Conservation (phyloP, 2,113 vertebrate species). For the Cottus gobio region DNA sequence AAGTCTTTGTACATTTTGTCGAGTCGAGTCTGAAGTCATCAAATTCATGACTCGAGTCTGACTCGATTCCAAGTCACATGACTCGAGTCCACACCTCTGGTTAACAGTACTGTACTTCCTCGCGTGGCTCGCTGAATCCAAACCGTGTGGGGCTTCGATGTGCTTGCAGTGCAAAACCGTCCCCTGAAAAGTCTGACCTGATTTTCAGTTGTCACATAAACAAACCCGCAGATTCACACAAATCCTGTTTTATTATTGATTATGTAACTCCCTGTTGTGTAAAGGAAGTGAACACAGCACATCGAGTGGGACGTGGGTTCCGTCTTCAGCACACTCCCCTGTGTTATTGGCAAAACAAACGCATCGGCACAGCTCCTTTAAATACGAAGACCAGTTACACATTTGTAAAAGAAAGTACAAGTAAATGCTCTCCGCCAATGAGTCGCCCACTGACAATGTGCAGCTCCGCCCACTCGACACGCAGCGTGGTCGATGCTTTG, state of each 20-base stretch:
- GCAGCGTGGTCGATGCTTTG: too few species aligned
- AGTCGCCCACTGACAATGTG: too few species aligned
- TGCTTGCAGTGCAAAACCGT: constrained; percentile 48
- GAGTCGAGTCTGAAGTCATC: too few species aligned
- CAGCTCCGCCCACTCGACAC: too few species aligned
- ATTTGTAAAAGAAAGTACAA: neutral
- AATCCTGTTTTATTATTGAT: constrained; percentile 56
- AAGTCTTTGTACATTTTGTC: too few species aligned
- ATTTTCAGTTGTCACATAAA: constrained; percentile 69
- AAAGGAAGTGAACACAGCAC: constrained; percentile 35
- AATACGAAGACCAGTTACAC: neutral
- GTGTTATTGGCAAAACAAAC: constrained; percentile 25
- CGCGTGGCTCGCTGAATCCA: neutral
- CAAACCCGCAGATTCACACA: constrained; percentile 58
- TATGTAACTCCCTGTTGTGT: constrained; percentile 66
- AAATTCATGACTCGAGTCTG: too few species aligned
- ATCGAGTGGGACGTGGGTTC: constrained; percentile 30
- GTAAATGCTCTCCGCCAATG: too few species aligned
- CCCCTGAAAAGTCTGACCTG: constrained; percentile 65
- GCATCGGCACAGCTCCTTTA: constrained; percentile 1
- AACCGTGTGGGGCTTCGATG: constrained; percentile 34
- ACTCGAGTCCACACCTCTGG: too few species aligned
- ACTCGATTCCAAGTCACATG: too few species aligned
- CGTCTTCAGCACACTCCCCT: constrained; percentile 11
- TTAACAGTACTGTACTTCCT: neutral